Conservation (phyloP, 2,797 vertebrate genomes). For the Enteromius thamalakanensis region DNA sequence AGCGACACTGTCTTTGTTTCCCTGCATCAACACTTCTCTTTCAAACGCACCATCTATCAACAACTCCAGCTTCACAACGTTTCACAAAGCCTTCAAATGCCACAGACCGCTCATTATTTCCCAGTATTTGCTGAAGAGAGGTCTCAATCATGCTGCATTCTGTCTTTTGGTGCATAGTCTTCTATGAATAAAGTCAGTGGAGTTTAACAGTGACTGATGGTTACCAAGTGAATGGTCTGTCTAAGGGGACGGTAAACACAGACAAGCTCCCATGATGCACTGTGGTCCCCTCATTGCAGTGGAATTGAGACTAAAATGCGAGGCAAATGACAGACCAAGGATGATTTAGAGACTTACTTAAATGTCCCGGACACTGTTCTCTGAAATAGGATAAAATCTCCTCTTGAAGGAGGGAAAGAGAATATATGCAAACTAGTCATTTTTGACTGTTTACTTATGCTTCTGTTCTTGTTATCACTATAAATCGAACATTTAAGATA, state of each 20-base stretch:
- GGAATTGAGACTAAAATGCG: slow-evolving; percentile 32
- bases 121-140: not conserved
- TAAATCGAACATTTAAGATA: not conserved
- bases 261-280: not conserved
- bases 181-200: slow-evolving; percentile 27
- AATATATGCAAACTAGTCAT: not conserved
- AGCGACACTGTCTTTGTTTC: not conserved
- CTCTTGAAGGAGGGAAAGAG: not conserved
- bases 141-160: not conserved
- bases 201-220: slow-evolving; percentile 48
- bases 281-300: not conserved
- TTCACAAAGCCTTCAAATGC: slow-evolving; percentile 8
- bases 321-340: not conserved
- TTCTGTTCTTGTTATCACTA: not conserved
- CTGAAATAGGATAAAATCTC: slow-evolving; percentile 14
- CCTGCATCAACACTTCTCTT: slow-evolving; percentile 7
- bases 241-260: slow-evolving; percentile 13
- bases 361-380: slow-evolving; percentile 1
- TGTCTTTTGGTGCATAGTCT: slow-evolving; percentile 28
- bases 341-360: slow-evolving; percentile 16
- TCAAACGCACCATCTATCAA: slow-evolving; percentile 1
- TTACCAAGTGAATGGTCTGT: slow-evolving; percentile 24
- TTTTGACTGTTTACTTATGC: not conserved
- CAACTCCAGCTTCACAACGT: slow-evolving; percentile 2
- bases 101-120: not conserved